phyloP scores from a whole-genome alignment of 2,797 vertebrate species.

The Channallabes apus region DNA sequence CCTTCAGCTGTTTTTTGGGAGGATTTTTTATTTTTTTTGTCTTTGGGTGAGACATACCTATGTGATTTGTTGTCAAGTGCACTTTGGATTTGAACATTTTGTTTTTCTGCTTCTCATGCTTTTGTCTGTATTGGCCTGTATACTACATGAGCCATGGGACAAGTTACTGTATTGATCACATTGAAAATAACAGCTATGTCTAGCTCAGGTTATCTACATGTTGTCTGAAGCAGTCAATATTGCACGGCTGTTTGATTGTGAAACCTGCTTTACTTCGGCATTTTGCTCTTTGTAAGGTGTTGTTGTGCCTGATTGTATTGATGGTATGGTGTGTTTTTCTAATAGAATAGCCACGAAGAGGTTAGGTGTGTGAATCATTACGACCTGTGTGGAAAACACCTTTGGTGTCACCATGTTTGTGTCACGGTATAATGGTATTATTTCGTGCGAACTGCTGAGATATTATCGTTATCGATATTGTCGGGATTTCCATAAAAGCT shows the following conservation, averaged over 20 bases:
- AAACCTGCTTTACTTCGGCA: neutral
- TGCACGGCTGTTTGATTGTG: neutral
- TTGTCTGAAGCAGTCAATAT: neutral
- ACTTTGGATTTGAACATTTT: neutral
- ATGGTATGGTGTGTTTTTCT: neutral
- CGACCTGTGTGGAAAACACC: neutral
- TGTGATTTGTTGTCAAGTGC: constrained; percentile 5
- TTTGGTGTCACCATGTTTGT: neutral
- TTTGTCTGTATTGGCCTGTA: neutral
- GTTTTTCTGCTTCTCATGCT: neutral
- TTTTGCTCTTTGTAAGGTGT: neutral
- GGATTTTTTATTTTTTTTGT: neutral
- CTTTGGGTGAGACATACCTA: neutral
- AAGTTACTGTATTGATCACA: constrained; percentile 2
- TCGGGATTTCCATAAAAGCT: neutral
- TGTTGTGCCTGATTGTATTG: neutral
- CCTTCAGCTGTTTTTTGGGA: neutral
- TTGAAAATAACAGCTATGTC: neutral
- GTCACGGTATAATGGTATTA: neutral
- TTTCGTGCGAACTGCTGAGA: neutral
- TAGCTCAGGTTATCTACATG: neutral
- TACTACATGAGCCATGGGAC: neutral
- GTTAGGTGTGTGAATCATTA: neutral
- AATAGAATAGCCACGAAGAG: neutral
- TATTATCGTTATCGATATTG: too few relatives aligned